Evolutionary conservation across 1,140 invertebrate genomes (phyloP).

Genomic region (Brachionus plicatilis): DNA sequence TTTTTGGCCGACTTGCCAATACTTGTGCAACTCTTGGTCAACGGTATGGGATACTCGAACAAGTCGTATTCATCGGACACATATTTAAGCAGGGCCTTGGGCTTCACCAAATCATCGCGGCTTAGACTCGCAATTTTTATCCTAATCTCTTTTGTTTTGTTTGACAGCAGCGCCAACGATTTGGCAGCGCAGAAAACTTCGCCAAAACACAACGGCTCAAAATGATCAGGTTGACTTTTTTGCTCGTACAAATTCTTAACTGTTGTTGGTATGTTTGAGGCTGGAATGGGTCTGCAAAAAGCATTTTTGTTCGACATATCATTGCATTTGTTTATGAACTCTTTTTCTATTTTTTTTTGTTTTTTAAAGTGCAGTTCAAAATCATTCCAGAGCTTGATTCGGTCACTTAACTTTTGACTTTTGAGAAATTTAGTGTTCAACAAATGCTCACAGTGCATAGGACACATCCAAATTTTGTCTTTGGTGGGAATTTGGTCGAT

Average conservation of each 20-base stretch:
- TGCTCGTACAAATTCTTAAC: neutral
- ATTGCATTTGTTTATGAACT: neutral
- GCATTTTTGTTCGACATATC: neutral
- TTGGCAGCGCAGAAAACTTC: neutral
- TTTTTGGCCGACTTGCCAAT: neutral
- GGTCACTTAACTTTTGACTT: neutral
- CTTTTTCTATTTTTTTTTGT: neutral
- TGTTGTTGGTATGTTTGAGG: neutral
- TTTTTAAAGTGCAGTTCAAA: neutral
- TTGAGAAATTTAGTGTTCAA: neutral
- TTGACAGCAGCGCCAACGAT: neutral
- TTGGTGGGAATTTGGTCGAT: conserved; percentile 76
- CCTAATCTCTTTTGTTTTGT: neutral
- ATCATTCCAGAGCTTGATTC: conserved; percentile 3
- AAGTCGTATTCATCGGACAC: neutral
- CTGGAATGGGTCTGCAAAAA: neutral
- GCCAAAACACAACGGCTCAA: neutral
- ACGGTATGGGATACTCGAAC: neutral
- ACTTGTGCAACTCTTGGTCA: neutral
- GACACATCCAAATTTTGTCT: conserved; percentile 80
- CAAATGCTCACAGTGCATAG: conserved; percentile 76
- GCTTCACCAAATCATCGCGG: neutral
- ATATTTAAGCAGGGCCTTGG: neutral
- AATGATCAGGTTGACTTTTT: neutral
- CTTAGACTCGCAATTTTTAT: neutral